These are phyloP conservation scores for Tetragonula carbonaria DNA, from an alignment of 2,888 invertebrate genomes.

Conservation along the genomic window DNA sequence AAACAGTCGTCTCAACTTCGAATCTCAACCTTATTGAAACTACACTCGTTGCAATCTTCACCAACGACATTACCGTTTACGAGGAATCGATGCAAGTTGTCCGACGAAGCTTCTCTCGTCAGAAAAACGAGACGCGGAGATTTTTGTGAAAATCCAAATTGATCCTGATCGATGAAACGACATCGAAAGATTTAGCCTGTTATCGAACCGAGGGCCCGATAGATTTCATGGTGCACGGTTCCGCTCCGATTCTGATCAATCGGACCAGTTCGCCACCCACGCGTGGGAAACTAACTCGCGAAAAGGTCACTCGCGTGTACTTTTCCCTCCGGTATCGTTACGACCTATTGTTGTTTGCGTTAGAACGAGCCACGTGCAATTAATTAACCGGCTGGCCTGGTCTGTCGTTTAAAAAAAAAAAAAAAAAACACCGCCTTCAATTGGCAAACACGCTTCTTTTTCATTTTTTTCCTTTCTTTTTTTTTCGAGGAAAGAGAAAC, in stretches of 20 bases:
- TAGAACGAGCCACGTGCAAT: constrained; percentile 19
- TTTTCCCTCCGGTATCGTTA: constrained; percentile 25
- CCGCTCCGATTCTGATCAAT: constrained; percentile 20
- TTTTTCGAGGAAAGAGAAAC: neutral
- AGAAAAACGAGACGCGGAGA: neutral
- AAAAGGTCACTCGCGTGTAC: constrained; percentile 50
- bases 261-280: constrained; percentile 54
- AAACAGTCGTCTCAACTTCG: neutral
- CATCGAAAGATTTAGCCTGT: neutral
- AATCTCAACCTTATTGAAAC: no score
- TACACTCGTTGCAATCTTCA: neutral
- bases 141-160: neutral
- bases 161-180: neutral
- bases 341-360: constrained; percentile 39
- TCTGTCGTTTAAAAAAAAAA: neutral
- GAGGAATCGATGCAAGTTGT: neutral
- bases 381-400: constrained; percentile 37
- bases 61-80: neutral
- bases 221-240: constrained; percentile 12
- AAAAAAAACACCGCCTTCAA: neutral
- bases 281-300: constrained; percentile 62
- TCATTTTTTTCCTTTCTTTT: neutral
- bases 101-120: neutral
- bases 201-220: neutral
- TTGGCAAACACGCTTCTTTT: neutral